Conservation (phyloP, 2,113 vertebrate genomes). For the Lamprotornis superbus region DNA sequence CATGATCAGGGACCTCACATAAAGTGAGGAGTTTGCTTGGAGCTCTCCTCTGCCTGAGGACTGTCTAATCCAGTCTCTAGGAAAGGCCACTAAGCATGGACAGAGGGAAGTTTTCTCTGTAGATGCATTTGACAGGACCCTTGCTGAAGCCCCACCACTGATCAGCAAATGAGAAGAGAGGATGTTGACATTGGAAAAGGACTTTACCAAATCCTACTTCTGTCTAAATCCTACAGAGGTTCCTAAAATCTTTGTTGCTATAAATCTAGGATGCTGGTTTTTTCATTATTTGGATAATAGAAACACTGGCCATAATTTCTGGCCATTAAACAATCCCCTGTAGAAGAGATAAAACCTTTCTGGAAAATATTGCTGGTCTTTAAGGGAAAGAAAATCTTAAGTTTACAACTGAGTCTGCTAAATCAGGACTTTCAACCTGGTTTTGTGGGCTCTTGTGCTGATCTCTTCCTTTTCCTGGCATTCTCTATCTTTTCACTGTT, state of each 20-base stretch:
- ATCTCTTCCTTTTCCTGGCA: not conserved
- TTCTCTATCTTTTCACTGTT: not conserved
- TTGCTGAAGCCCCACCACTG: rapidly evolving
- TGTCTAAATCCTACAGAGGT: not conserved
- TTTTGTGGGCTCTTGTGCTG: not conserved
- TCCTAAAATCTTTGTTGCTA: not conserved
- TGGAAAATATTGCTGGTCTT: not conserved
- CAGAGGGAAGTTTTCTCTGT: not conserved
- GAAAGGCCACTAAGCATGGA: not conserved
- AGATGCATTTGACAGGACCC: not conserved
- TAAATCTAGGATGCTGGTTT: not conserved
- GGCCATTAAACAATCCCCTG: not conserved
- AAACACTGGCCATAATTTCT: not conserved
- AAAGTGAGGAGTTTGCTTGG: not conserved
- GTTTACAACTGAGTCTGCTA: not conserved
- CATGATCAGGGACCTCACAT: not conserved
- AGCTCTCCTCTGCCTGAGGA: not conserved
- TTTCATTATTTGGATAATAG: not conserved
- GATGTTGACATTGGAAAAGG: not conserved
- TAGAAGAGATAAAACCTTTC: not conserved
- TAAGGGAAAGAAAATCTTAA: not conserved
- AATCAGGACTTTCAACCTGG: not conserved
- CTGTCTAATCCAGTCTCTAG: not conserved
- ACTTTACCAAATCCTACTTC: not conserved
- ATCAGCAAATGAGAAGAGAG: not conserved